Evolutionary conservation across 2,888 invertebrate genomes (phyloP).

Genomic region (Drepanosiphum platanoidis): DNA sequence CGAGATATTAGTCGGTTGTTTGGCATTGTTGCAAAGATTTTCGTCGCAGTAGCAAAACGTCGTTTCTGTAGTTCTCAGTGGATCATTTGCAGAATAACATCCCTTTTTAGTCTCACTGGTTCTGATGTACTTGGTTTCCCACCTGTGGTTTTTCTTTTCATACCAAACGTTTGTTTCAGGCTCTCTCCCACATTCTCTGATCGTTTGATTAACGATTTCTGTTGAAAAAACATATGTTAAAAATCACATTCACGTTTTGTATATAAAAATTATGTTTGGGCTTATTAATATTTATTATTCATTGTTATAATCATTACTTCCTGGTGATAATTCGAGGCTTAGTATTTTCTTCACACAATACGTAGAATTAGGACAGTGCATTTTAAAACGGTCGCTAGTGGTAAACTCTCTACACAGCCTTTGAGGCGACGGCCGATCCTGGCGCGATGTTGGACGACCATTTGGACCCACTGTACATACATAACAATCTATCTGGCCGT

Average conservation of each 20-base stretch:
- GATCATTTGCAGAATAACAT: conserved; percentile 74
- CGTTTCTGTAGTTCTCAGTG: conserved; percentile 72
- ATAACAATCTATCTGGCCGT: conserved; percentile 75
- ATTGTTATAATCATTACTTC: conserved; percentile 70
- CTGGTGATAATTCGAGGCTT: conserved; percentile 74
- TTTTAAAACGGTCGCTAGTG: conserved; percentile 75
- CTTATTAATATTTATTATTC: background rate
- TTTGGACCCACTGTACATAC: conserved; percentile 78
- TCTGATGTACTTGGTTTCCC: conserved; percentile 75
- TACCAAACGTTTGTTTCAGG: conserved; percentile 76
- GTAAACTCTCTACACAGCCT: conserved; percentile 82
- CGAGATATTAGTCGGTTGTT: conserved; percentile 65
- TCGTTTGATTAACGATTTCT: conserved; percentile 73
- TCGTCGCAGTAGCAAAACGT: conserved; percentile 82
- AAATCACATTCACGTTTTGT: conserved; percentile 13
- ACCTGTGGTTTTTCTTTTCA: conserved; percentile 73
- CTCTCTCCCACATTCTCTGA: conserved; percentile 82
- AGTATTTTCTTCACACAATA: conserved; percentile 83
- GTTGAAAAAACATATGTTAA: conserved; percentile 66
- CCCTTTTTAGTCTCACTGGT: conserved; percentile 72
- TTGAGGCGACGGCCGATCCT: conserved; percentile 74
- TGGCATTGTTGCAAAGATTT: conserved; percentile 77
- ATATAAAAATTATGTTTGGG: too few relatives aligned
- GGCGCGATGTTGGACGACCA: conserved; percentile 71
- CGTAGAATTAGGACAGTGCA: conserved; percentile 83